Percentiles rank a stretch among this genome's conserved stretches.
These are phyloP conservation scores for Perca fluviatilis DNA, from an alignment of 2,113 vertebrate species.

Conservation along the genomic window DNA sequence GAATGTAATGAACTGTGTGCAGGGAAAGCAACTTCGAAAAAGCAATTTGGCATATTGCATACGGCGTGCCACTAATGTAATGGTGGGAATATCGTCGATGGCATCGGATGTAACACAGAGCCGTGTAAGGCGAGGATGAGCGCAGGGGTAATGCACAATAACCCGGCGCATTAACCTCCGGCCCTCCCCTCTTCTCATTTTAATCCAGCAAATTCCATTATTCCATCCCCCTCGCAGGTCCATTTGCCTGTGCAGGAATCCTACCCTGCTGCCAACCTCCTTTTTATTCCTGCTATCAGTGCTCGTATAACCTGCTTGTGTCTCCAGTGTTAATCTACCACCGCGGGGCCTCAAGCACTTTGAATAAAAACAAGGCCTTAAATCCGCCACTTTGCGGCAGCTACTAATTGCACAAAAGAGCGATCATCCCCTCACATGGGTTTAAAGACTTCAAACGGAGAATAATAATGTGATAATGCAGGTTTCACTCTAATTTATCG, in stretches of 20 bases:
- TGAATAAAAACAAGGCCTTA: conserved; percentile 81
- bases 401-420: conserved; percentile 85
- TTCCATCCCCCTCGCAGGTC: conserved; percentile 61
- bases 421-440: conserved; percentile 82
- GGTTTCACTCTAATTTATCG: conserved; percentile 81
- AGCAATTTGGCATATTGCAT: conserved; percentile 84
- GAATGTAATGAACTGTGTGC: conserved; percentile 63
- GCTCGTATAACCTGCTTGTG: conserved; percentile 60
- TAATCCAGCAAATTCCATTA: conserved; percentile 85
- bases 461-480: conserved; percentile 86
- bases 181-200: conserved; percentile 54
- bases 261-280: conserved; percentile 47
- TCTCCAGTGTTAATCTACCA: conserved; percentile 81
- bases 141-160: conserved; percentile 80
- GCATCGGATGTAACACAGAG: conserved; percentile 71
- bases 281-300: conserved; percentile 60
- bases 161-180: conserved; percentile 80
- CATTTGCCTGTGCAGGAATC: conserved; percentile 77
- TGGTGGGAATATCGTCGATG: conserved; percentile 74
- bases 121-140: conserved; percentile 77
- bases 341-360: conserved; percentile 72
- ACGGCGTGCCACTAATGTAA: conserved; percentile 75
- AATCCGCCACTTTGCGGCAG: conserved; percentile 81
- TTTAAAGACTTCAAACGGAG: conserved; percentile 83
- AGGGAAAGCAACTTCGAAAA: conserved; percentile 62